Conservation (phyloP, 2,888 invertebrate species). For the Panopea generosa region DNA sequence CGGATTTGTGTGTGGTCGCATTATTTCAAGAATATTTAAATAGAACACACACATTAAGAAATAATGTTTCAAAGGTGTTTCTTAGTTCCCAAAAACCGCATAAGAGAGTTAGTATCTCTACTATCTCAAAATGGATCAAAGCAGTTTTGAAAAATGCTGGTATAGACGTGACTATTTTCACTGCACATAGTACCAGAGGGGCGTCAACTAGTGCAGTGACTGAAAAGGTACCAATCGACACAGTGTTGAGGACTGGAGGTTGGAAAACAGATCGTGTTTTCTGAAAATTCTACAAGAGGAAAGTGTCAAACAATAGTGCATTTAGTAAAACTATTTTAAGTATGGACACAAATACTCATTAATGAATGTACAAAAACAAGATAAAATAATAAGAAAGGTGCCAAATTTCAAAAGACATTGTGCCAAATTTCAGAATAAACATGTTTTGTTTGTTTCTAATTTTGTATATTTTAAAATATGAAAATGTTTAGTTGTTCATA, state of each 20-base stretch:
- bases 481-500: no score
- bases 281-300: no score
- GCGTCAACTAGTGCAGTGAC: conserved; percentile 5
- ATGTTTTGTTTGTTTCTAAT: no score
- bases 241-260: neutral
- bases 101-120: neutral
- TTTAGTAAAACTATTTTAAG: neutral
- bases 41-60: conserved; percentile 7
- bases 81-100: neutral
- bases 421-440: no score
- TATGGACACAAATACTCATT: no score
- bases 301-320: neutral
- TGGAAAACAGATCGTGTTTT: no score
- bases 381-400: no score
- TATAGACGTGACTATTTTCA: conserved; percentile 3
- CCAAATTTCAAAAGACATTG: no score
- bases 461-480: no score
- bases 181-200: neutral
- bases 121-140: conserved; percentile 3
- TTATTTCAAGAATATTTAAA: no score
- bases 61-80: neutral
- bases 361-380: no score
- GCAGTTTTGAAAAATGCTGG: neutral
- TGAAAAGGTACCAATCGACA: conserved; percentile 1
- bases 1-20: no score